Evolutionary conservation across 2,888 invertebrate genomes (phyloP), one percentile per base, ranked within the genome.

Genomic region (Argyra leucocephala): DNA sequence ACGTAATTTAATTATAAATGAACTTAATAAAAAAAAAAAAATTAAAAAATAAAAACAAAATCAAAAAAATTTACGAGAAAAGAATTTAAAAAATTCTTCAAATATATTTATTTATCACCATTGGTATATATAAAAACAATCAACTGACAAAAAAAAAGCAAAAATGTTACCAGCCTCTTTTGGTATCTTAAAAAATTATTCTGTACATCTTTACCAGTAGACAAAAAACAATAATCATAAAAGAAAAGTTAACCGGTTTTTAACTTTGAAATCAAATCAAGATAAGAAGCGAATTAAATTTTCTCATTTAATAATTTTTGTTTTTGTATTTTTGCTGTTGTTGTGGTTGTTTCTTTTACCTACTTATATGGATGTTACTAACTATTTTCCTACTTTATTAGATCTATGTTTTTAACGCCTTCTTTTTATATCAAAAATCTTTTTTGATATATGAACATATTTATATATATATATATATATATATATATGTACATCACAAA

Each of bases 241-340:
- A 18, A 48, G 18, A 48, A 48, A 48, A 48, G 48, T 48, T 48
- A 48, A 48, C 48, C 48, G 48, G 48, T 48, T 48, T 5, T 48
- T 48, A 48, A 48, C 48, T 48, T 48, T 48, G 18, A 48, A 48
- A 48, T 48, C 48, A 48, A 48, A 48, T 48, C 48, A 48, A 48
- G 48, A 48, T 48, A 48, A 48, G 15, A 48, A 48, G 48, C 48
- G 48, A 48, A 48, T 48, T 48, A 48, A 48, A 48, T 48, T 48
- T 48, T 48, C 48, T 48, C n/a, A 48, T 48, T 48, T 48, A 48
- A 48, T 48, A 15, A 12, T n/a, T 48, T 48, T 48, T n/a, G 2
- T 48, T 48, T 48, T 48, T 37, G 37, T 5, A 15, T 37, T 37
- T 48, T 6, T 10, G 12, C 7, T 48, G 15, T 48, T 48, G 15